Percentiles rank a stretch among this genome's conserved stretches.
phyloP scores from a whole-genome alignment of 2,113 vertebrate species.

The Oxygymnocypris stewartii region DNA sequence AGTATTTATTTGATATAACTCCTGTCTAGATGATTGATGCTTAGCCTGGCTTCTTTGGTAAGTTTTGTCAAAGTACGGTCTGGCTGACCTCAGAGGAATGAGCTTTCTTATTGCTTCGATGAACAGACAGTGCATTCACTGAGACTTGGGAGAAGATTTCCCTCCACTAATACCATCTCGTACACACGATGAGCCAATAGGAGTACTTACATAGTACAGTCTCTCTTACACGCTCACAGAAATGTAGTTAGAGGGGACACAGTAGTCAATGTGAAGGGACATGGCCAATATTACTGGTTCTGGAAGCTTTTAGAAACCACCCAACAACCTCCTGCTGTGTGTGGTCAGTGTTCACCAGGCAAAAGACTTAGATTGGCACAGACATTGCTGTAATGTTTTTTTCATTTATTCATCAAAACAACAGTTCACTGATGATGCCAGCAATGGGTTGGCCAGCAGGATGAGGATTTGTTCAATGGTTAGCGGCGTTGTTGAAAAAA shows the following conservation, averaged over 20 bases:
- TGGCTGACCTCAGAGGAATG: conserved; percentile 58
- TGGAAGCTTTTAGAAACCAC: conserved; percentile 1
- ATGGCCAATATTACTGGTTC: background rate
- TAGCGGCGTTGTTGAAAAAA: conserved; percentile 21
- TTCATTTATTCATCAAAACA: conserved; percentile 11
- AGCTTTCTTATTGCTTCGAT: conserved; percentile 49
- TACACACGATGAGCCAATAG: conserved; percentile 19
- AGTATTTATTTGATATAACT: conserved; percentile 54
- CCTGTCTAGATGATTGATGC: conserved; percentile 55
- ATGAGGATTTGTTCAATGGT: background rate
- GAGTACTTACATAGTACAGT: conserved; percentile 13
- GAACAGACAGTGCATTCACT: conserved; percentile 54
- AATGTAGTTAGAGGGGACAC: conserved; percentile 9
- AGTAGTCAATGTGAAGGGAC: conserved; percentile 6
- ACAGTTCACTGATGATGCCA: conserved; percentile 7
- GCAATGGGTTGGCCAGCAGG: background rate
- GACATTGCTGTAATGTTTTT: conserved; percentile 2
- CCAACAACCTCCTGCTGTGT: conserved; percentile 20
- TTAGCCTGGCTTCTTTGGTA: conserved; percentile 50
- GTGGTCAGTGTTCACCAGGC: conserved; percentile 13
- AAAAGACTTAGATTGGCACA: background rate
- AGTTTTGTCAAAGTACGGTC: conserved; percentile 54
- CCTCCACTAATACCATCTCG: conserved; percentile 44
- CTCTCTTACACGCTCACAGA: conserved; percentile 1
- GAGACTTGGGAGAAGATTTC: conserved; percentile 46